Evolutionary conservation across 1,140 invertebrate species (phyloP), one percentile per base, ranked within the genome.

Genomic region (Pseudomyrmex cubaensis): DNA sequence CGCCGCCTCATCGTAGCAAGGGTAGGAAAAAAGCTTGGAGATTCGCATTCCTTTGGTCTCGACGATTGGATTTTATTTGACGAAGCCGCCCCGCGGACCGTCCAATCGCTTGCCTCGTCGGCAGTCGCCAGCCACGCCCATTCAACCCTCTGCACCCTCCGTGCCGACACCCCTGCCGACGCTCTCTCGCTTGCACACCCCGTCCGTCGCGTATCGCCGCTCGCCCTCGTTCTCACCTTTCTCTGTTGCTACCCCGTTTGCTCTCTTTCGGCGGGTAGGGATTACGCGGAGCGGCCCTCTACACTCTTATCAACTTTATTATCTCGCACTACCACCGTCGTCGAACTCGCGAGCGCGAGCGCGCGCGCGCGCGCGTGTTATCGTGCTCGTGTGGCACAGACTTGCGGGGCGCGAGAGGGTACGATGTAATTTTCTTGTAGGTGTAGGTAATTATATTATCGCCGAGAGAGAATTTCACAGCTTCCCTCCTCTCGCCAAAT

Each of bases 251-350:
- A 75, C 59, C 63, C 83, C 86, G 74, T 88, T 85, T 76, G 72
- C 86, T 54, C 85, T 84, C 85, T 87, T 84, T 75, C 22, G 59
- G 62, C 25, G 57, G 48, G 85, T 80, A 82, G 82, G 85, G 84
- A 72, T 75, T 82, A 35, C 35, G 56, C 59, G 35, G 73, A 66
- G 82, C 82, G 69, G 84, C 82, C 66, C 87, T 89, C 87, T 92
- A 93, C 93, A 93, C 93, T 93, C 93, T 94, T 94, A 94, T 94
- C 93, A 94, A 94, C 91, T 94, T 94, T 94, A 94, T 94, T 94
- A 94, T 93, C 93, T 94, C 89, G 88, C 89, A 90, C 87, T 88
- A 90, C 87, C 83, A 88, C 85, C 77, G 62, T 35, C 35, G 35
- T 35, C 35, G 35, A 35, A 35, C 35, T 35, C 35, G 35, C 5